phyloP scores from a whole-genome alignment of 2,797 vertebrate species.

The Sphenodon punctatus region DNA sequence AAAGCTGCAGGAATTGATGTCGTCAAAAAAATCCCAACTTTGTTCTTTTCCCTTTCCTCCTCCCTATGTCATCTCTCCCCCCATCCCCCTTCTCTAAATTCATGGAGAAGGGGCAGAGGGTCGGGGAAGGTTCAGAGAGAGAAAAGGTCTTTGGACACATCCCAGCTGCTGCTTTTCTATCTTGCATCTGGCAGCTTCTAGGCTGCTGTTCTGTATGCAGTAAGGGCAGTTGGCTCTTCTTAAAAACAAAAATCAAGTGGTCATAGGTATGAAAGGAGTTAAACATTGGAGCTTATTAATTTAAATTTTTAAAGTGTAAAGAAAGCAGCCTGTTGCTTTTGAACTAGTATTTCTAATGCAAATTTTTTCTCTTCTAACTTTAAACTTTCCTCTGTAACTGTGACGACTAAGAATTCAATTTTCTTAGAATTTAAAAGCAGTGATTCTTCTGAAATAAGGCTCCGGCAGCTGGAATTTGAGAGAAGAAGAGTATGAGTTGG shows the following conservation, averaged over 20 bases:
- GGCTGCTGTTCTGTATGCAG: not conserved
- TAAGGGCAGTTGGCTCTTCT: too few species aligned
- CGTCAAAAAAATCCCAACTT: not conserved
- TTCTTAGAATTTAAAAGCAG: too few species aligned
- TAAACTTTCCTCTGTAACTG: too few species aligned
- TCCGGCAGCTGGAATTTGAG: too few species aligned
- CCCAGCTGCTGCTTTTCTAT: constrained; percentile 8
- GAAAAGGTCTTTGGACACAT: constrained; percentile 2
- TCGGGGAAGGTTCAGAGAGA: constrained; percentile 42
- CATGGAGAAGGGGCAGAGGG: not conserved
- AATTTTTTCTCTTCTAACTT: too few species aligned
- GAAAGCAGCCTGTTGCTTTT: constrained; percentile 7
- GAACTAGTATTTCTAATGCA: constrained; percentile 2
- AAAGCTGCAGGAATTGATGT: not conserved
- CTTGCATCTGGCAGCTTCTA: not conserved
- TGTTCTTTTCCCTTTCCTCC: not conserved
- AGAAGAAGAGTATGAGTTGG: too few species aligned
- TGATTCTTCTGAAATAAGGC: too few species aligned
- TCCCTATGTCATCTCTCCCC: not conserved
- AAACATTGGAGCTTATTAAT: not conserved
- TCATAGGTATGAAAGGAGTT: not conserved
- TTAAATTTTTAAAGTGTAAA: not conserved
- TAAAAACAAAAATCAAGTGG: too few species aligned
- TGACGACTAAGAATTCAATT: too few species aligned
- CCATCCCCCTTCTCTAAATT: constrained; percentile 20